Evolutionary conservation across 2,113 vertebrate genomes (phyloP).

Genomic region (Dromaius novaehollandiae): DNA sequence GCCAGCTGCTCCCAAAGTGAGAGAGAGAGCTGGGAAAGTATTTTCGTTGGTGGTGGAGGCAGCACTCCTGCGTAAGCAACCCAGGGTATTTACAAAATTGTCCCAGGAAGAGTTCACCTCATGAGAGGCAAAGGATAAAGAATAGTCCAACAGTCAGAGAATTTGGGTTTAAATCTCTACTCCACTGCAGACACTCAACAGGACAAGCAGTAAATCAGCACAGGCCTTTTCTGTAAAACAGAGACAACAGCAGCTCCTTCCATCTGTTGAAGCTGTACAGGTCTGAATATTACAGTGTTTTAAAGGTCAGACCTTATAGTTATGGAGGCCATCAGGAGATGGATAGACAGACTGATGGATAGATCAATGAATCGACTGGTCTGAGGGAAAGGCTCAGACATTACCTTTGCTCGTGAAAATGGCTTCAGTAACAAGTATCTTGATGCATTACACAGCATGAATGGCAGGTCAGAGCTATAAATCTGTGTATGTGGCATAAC

Average conservation of each 20-base stretch:
- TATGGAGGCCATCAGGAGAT: not conserved
- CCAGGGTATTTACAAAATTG: not conserved
- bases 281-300: fast-evolving
- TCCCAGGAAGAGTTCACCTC: not conserved
- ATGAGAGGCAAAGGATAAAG: not conserved
- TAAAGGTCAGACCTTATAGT: not conserved
- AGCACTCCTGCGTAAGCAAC: not conserved
- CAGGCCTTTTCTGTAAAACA: not conserved
- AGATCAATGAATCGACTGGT: not conserved
- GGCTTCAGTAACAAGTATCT: not conserved
- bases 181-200: not conserved
- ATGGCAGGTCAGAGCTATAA: not conserved
- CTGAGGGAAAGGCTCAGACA: not conserved
- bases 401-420: not conserved
- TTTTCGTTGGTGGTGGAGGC: not conserved
- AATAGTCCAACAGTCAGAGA: not conserved
- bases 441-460: fast-evolving
- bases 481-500: not conserved
- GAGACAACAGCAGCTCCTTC: not conserved
- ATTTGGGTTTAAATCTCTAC: not conserved
- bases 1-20: not conserved
- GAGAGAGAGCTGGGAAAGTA: not conserved
- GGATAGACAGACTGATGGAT: not conserved
- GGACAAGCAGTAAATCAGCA: not conserved
- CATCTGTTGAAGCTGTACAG: not conserved